These are phyloP conservation scores for Cheilosia grossa DNA, from an alignment of 2,888 invertebrate species.

Conservation along the genomic window DNA sequence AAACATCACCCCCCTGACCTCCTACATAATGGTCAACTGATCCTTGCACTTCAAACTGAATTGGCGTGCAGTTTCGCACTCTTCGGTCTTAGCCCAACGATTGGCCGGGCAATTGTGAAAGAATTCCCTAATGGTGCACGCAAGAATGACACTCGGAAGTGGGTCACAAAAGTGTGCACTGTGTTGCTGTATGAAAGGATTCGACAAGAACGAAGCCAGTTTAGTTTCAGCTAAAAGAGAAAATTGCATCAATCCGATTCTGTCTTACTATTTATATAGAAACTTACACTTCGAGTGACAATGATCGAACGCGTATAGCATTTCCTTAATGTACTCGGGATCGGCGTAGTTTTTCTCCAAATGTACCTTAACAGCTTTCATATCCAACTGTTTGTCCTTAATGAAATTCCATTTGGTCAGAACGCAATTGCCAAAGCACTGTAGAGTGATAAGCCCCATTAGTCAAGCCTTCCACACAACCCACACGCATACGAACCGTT, in stretches of 20 bases:
- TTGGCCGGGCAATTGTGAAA: constrained; percentile 78
- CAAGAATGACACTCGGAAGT: constrained; percentile 76
- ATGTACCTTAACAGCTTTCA: constrained; percentile 75
- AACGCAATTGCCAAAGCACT: constrained; percentile 78
- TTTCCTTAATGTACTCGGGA: constrained; percentile 78
- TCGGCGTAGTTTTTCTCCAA: constrained; percentile 67
- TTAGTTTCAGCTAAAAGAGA: constrained; percentile 76
- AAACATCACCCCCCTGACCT: background rate
- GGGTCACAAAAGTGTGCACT: constrained; percentile 76
- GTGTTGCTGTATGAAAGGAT: constrained; percentile 74
- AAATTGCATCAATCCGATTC: background rate
- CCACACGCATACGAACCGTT: constrained; percentile 35
- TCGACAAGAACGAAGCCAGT: constrained; percentile 76
- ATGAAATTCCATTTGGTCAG: constrained; percentile 76
- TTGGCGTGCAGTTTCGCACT: constrained; percentile 76
- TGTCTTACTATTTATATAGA: background rate
- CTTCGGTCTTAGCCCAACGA: constrained; percentile 78
- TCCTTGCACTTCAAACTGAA: constrained; percentile 77
- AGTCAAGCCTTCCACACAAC: background rate
- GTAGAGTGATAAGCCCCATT: background rate
- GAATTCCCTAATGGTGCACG: constrained; percentile 78
- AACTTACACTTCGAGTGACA: constrained; percentile 77
- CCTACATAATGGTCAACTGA: constrained; percentile 77
- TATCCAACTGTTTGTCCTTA: constrained; percentile 75
- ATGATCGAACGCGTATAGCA: constrained; percentile 79